Conservation (phyloP, 2,113 vertebrate species). For the Euleptes europaea region DNA sequence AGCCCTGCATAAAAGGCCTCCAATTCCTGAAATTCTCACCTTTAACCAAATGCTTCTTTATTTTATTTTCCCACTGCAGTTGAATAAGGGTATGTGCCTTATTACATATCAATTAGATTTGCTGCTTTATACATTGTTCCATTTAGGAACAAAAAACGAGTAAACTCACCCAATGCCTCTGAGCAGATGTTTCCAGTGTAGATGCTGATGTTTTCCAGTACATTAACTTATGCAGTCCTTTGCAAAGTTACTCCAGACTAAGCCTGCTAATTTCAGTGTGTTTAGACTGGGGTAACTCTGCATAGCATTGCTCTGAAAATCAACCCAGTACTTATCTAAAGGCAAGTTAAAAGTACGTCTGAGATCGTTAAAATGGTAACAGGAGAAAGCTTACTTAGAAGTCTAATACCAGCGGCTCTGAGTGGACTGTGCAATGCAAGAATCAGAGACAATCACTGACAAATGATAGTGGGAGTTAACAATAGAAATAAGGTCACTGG, state of each 20-base stretch:
- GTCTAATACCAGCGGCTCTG: not conserved
- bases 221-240: not conserved
- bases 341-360: not conserved
- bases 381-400: not conserved
- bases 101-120: not conserved
- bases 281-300: too few species aligned
- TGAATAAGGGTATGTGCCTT: not conserved
- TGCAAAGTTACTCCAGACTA: too few species aligned
- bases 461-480: not conserved
- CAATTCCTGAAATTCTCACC: not conserved
- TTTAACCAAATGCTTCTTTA: not conserved
- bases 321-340: not conserved
- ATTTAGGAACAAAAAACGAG: not conserved
- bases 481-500: not conserved
- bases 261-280: too few species aligned
- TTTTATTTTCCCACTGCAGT: not conserved
- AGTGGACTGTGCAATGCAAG: not conserved
- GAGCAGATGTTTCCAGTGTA: not conserved
- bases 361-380: not conserved
- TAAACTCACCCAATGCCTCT: not conserved
- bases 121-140: not conserved
- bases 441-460: not conserved
- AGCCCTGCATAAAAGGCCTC: too few species aligned
- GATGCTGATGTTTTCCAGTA: not conserved
- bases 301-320: not conserved